Base-by-base conservation (phyloP, 2,113 vertebrate species). In the Falco punctatus region DNA sequence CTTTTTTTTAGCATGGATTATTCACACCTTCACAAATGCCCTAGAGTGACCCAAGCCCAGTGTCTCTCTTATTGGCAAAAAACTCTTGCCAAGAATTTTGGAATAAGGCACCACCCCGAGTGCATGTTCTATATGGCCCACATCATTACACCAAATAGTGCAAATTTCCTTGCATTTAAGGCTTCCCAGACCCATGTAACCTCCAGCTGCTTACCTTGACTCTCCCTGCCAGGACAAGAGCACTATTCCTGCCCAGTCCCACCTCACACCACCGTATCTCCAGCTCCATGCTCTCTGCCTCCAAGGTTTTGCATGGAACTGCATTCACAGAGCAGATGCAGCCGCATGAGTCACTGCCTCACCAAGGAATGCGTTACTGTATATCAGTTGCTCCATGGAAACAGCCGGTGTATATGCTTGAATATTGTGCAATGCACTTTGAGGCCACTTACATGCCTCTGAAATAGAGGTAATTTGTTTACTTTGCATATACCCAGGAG, bases 321-420 rank as follows among this genome's bases (percentile, higher is more conserved):
- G 35, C 83, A 64, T 92, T 86, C 9, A 1, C 86, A 89, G 86
- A 96, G 93, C 94, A 96, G 94, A 96, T 95, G 86, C 86, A 87
- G 69, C 77, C 72, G 51, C 0, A 2, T 95, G 94, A 95, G 81
- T 96, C 95, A 94, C 61, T 67, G 52, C 65, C 42, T 86, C 44
- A 20, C 70, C 3, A 2, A 92, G 52, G 38, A 91, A 44, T 0
- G 1, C 81, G 48, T 44, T 86, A 21, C 3, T 71, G 71, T 67
- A 7, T 84, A 81, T 83, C 67, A 67, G 70, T 61, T 78, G 81
- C 83, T 96, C 93, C 84, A 75, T 84, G 86, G 95, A 94, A 94
- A 96, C 91, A 59, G 73, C 26, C 65, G 33, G 3, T 81, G 57
- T 79, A 44, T 78, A 15, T 35, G 38, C 42, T 91, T 58, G 28